A percentile compares a stretch with the other conserved stretches of the same genome.
phyloP scores from a whole-genome alignment of 2,888 invertebrate species.

The Fragum whitleyi region DNA sequence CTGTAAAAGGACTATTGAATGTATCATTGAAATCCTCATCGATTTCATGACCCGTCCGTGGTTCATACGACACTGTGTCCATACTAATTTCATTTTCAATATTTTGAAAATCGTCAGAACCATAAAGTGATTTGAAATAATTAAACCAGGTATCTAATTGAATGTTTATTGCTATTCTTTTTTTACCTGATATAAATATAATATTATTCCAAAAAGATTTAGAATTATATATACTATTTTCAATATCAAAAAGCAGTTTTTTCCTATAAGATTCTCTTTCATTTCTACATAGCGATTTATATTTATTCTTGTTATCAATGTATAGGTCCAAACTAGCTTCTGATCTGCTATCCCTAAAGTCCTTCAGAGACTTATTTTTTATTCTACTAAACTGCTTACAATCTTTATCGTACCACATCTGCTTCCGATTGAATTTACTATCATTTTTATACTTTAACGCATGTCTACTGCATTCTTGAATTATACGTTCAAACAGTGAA shows the following conservation, averaged over 20 bases:
- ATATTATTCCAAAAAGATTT: conserved; percentile 18
- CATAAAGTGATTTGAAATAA: conserved; percentile 6
- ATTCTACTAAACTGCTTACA: not conserved
- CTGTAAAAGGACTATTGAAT: conserved; percentile 9
- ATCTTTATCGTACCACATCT: conserved; percentile 6
- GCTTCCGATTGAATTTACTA: not conserved
- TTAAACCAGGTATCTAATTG: conserved; percentile 6
- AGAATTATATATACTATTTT: conserved; percentile 9
- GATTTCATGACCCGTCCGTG: not conserved
- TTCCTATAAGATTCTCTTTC: not conserved
- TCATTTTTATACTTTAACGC: not conserved
- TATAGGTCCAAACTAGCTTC: not conserved
- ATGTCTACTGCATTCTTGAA: not conserved
- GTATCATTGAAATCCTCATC: not conserved
- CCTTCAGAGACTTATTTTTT: conserved; percentile 8
- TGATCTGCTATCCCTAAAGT: not conserved
- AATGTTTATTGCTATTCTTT: not conserved
- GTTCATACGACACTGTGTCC: not conserved
- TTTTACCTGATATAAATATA: not conserved
- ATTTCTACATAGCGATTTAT: conserved; percentile 2
- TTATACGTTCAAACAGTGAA: conserved; percentile 10
- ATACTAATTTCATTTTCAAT: not conserved
- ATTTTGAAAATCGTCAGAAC: too few species aligned
- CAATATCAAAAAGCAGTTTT: not conserved
- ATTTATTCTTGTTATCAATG: not conserved